Conservation (phyloP, 2,888 invertebrate genomes). For the Aphodius granarius region DNA sequence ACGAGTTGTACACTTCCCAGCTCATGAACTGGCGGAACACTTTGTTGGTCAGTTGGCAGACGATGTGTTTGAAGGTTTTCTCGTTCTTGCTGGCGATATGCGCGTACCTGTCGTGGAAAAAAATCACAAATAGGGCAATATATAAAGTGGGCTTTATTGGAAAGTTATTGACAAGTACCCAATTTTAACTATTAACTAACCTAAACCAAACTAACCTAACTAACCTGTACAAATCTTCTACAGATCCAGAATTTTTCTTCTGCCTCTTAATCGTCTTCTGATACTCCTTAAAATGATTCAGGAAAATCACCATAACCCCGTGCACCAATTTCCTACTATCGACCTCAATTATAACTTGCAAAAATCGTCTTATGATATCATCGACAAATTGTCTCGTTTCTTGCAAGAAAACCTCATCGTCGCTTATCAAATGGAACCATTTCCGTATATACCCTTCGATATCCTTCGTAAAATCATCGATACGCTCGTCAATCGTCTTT, state of each 20-base stretch:
- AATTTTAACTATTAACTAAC: constrained; percentile 21
- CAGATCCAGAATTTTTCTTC: constrained; percentile 54
- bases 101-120: too few species aligned
- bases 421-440: constrained; percentile 58
- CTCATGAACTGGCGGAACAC: constrained; percentile 65
- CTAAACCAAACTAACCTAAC: too few species aligned
- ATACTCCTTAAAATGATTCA: constrained; percentile 67
- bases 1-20: constrained; percentile 69
- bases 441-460: constrained; percentile 54
- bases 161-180: too few species aligned
- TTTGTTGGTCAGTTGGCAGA: constrained; percentile 60
- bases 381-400: constrained; percentile 53
- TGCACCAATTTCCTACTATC: constrained; percentile 52
- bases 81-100: constrained; percentile 50
- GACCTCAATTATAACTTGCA: constrained; percentile 48
- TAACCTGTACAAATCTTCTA: constrained; percentile 58
- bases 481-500: constrained; percentile 35
- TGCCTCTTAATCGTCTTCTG: constrained; percentile 62
- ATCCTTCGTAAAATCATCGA: constrained; percentile 49
- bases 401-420: constrained; percentile 52
- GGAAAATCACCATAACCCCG: constrained; percentile 57
- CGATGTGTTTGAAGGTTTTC: constrained; percentile 60
- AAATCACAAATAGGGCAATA: too few species aligned
- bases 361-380: constrained; percentile 50
- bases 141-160: not conserved